Percentiles rank a stretch among this genome's conserved stretches.
Evolutionary conservation across 1,140 invertebrate genomes (phyloP).

Genomic region (Diorhabda elongata): DNA sequence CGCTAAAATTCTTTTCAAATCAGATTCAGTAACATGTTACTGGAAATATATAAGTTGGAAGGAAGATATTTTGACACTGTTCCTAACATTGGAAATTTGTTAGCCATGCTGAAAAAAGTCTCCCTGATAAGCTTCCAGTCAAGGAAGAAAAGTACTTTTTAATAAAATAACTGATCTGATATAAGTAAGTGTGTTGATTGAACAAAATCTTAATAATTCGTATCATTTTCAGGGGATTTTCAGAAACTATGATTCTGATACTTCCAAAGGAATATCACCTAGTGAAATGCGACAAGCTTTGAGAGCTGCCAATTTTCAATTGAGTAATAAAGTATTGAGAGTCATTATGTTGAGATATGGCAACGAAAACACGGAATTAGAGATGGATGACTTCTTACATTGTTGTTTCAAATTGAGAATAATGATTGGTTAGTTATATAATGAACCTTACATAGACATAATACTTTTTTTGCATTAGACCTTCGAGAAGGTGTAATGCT

Average conservation of each 20-base stretch:
- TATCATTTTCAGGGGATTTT: slow-evolving; percentile 7
- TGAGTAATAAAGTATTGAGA: slow-evolving; percentile 4
- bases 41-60: too few relatives aligned
- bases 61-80: too few relatives aligned
- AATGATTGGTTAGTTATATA: slow-evolving; percentile 7
- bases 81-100: too few relatives aligned
- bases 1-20: too few relatives aligned
- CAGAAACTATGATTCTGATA: slow-evolving; percentile 9
- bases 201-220: too few relatives aligned
- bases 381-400: slow-evolving; percentile 9
- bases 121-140: too few relatives aligned
- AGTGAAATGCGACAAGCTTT: slow-evolving; percentile 3
- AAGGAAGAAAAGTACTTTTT: too few relatives aligned
- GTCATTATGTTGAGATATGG: background rate
- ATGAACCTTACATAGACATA: background rate
- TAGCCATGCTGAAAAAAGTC: too few relatives aligned
- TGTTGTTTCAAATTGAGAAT: slow-evolving; percentile 7
- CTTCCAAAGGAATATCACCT: background rate
- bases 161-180: too few relatives aligned
- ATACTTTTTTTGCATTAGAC: background rate
- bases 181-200: too few relatives aligned
- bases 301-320: background rate
- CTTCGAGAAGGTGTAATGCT: too few relatives aligned
- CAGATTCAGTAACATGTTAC: too few relatives aligned
- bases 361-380: slow-evolving; percentile 9